Conservation (phyloP, 2,888 invertebrate species). For the Phania funesta region DNA sequence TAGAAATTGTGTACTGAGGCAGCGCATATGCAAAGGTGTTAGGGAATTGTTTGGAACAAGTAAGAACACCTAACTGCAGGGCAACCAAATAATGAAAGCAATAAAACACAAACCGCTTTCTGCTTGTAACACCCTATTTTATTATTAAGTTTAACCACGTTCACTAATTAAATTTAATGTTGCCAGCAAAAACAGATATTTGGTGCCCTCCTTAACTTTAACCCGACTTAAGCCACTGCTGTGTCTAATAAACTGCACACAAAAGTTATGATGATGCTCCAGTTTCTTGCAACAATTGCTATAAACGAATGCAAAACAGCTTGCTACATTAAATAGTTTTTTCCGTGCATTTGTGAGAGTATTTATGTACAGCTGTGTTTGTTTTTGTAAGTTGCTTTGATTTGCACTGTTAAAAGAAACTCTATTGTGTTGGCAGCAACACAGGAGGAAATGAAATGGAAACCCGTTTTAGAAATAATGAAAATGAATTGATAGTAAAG, state of each 20-base stretch:
- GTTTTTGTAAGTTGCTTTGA: not conserved
- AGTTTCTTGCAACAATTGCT: conserved; percentile 3
- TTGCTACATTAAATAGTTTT: not conserved
- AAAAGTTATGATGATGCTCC: not conserved
- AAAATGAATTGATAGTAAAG: not conserved
- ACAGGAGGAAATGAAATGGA: conserved; percentile 25
- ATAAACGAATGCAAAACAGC: conserved; percentile 15
- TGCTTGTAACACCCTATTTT: not conserved
- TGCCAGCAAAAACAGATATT: not conserved
- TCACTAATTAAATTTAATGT: not conserved
- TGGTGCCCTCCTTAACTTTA: not conserved
- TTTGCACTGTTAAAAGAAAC: not conserved
- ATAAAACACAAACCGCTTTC: not conserved
- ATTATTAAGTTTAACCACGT: not conserved
- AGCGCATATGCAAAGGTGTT: not conserved
- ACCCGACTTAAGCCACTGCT: not conserved
- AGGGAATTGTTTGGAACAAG: not conserved
- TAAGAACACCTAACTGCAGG: no score
- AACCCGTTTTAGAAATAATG: not conserved
- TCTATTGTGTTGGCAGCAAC: conserved; percentile 13
- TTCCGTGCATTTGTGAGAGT: not conserved
- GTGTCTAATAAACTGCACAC: not conserved
- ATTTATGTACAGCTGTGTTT: not conserved
- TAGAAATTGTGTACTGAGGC: no score
- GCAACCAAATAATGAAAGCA: not conserved